Evolutionary conservation across 2,888 invertebrate species (phyloP), one percentile per base, ranked within the genome.

Genomic region (Dermolepida albohirtum): DNA sequence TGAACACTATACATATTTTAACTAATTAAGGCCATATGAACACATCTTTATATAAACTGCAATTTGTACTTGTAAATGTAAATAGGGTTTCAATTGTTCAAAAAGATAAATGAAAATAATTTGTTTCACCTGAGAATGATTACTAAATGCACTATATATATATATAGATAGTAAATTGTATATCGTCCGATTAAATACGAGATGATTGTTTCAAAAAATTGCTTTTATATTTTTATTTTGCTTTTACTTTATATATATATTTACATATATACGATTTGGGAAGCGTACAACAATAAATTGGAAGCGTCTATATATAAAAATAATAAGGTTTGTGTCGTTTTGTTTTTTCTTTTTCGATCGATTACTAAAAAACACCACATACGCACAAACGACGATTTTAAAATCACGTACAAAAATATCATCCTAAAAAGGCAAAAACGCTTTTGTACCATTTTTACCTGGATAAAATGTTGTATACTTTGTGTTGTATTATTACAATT

Each of bases 391-490:
- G 59, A 59, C 69, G 57, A 66, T 68, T 77, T 78, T 79, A 80
- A 80, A 81, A 78, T 78, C 78, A 79, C 78, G 76, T 83, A 83
- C 78, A 83, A 83, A 83, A 83, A 82, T 83, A 83, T 80, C 77
- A 78, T 79, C 79, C 76, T 78, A 75, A 78, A 80, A 78, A 81
- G 81, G 81, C 80, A 81, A 81, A 82, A 82, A 78, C 79, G 79
- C 75, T 80, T 59, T 82, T 82, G 82, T 82, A 82, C 82, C 80
- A 80, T 80, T 81, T 80, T 80, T 74, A 81, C 80, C 80, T 80
- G 80, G 75, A 79, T 78, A 73, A 77, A 76, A 76, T 76, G 73
- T 75, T 57, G 78, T 78, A 79, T 78, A 78, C 75, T 74, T 67
- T 52, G 43, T 64, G 51, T 54, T 39, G 40, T 54, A 54, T 34